Evolutionary conservation across 1,140 invertebrate genomes (phyloP).

Genomic region (Cyclargus thomasi): DNA sequence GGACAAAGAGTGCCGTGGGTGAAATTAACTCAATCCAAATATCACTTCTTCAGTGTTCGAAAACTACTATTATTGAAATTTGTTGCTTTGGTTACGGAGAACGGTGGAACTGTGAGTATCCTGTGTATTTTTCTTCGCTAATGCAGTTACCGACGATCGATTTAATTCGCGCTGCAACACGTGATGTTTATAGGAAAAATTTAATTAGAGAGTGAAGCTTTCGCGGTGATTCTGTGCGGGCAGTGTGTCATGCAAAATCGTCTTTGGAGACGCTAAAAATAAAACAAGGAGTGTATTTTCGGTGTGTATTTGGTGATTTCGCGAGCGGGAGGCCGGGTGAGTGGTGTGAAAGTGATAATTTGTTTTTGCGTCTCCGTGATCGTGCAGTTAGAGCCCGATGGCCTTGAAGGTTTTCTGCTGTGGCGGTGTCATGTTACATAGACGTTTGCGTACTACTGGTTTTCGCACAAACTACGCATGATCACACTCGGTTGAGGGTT

Average conservation of each 20-base stretch:
- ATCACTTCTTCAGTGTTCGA: conserved; percentile 31
- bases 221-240: conserved; percentile 35
- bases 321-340: conserved; percentile 49
- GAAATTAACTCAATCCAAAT: conserved; percentile 38
- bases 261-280: conserved; percentile 60
- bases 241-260: conserved; percentile 52
- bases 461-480: conserved; percentile 23
- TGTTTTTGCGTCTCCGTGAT: conserved; percentile 30
- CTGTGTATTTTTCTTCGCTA: conserved; percentile 39
- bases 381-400: conserved; percentile 33
- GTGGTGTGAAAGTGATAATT: conserved; percentile 58
- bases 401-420: conserved; percentile 44
- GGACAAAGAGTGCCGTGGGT: conserved; percentile 47
- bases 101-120: conserved; percentile 59
- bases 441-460: conserved; percentile 15
- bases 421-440: conserved; percentile 40
- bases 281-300: conserved; percentile 57
- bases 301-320: conserved; percentile 64
- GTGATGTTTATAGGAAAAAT: conserved; percentile 42
- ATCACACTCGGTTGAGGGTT: background rate
- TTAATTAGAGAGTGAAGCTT: conserved; percentile 41
- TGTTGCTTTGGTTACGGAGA: conserved; percentile 49
- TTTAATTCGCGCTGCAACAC: conserved; percentile 40
- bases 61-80: conserved; percentile 33
- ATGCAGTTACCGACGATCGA: conserved; percentile 49